phyloP scores from a whole-genome alignment of 1,140 invertebrate genomes.

The Hormaphis cornu region DNA sequence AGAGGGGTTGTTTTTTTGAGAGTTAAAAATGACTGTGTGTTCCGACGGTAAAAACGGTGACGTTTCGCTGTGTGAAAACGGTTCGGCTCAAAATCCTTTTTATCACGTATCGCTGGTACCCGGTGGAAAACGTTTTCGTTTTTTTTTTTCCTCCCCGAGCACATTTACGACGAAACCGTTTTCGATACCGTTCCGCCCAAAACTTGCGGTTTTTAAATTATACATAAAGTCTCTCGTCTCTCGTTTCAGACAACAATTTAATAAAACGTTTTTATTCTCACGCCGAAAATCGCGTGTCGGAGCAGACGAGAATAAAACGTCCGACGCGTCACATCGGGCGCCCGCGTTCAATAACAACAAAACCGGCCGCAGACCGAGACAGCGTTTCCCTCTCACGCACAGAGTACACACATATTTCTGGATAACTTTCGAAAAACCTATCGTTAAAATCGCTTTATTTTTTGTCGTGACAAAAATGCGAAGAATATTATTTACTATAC shows the following conservation, averaged over 20 bases:
- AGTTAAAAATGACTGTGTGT: neutral
- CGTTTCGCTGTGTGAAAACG: neutral
- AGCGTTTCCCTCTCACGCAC: neutral
- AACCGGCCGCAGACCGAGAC: neutral
- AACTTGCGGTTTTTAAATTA: too few species aligned
- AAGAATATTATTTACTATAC: too few species aligned
- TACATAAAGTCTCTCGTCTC: too few species aligned
- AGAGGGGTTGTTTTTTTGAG: too few species aligned
- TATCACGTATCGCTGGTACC: too few species aligned
- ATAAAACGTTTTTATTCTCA: too few species aligned
- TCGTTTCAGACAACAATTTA: too few species aligned
- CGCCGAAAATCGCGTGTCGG: too few species aligned
- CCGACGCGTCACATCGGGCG: too few species aligned
- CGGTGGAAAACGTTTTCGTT: too few species aligned
- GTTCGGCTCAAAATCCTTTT: neutral
- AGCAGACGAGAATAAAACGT: too few species aligned
- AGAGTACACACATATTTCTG: neutral
- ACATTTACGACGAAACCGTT: neutral
- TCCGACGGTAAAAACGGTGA: conserved; percentile 1
- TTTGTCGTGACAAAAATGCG: neutral
- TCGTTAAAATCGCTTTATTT: neutral
- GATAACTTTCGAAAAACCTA: neutral
- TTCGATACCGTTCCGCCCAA: neutral
- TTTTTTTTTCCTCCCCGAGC: too few species aligned
- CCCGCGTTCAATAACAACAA: neutral